Evolutionary conservation across 2,113 vertebrate species (phyloP).

Genomic region (Eudyptes chrysolophus): DNA sequence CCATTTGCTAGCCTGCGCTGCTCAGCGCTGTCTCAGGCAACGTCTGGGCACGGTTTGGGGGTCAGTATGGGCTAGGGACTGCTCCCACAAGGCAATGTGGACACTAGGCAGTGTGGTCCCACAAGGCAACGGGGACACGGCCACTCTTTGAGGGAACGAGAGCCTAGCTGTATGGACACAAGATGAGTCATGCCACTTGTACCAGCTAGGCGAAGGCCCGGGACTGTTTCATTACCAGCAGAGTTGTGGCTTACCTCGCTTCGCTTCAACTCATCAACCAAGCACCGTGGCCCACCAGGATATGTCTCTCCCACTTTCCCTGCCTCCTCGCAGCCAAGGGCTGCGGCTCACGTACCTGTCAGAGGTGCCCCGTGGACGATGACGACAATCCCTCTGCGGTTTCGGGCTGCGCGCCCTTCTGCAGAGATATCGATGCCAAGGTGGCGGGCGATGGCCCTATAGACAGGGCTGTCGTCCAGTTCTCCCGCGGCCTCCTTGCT

Average conservation of each 20-base stretch:
- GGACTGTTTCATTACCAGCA: rapidly evolving
- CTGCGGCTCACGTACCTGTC: constrained; percentile 71
- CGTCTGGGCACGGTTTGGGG: rapidly evolving
- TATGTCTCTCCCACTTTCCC: background rate
- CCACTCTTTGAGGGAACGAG: background rate
- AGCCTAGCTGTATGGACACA: background rate
- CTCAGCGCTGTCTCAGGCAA: background rate
- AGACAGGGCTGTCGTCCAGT: constrained; percentile 73
- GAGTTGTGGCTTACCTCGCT: background rate
- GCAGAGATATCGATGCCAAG: constrained; percentile 71
- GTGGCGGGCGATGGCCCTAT: constrained; percentile 73
- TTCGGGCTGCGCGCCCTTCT: constrained; percentile 62
- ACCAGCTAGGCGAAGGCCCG: background rate
- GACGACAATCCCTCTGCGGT: constrained; percentile 77
- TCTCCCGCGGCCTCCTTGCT: constrained; percentile 60
- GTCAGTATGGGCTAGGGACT: background rate
- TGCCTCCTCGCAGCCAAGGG: background rate
- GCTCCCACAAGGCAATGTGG: background rate
- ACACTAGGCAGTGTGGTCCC: background rate
- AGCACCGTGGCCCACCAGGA: background rate
- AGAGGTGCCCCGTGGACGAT: constrained; percentile 85
- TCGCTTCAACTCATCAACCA: background rate
- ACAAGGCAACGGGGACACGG: rapidly evolving
- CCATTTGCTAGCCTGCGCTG: background rate
- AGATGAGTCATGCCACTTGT: background rate